A percentile compares a stretch with the other conserved stretches of the same genome.
These are phyloP conservation scores for Tokudaia tokunoshimensis DNA, from an alignment of 2,797 vertebrate genomes.

Conservation along the genomic window DNA sequence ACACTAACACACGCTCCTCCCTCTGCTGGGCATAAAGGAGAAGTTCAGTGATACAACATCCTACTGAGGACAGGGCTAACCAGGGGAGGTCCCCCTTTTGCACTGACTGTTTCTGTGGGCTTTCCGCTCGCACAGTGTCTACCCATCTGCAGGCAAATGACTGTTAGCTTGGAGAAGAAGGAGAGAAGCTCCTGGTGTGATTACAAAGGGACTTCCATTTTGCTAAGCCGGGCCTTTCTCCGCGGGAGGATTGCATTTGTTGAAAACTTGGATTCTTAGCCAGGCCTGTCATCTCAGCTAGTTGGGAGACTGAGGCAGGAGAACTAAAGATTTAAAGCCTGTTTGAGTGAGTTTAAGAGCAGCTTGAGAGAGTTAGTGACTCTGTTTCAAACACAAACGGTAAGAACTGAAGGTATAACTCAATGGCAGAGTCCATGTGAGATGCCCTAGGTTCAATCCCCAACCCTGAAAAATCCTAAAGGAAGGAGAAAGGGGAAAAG, in stretches of 20 bases:
- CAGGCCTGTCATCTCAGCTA: background rate
- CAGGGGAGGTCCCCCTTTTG: background rate
- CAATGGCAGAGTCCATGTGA: rapidly evolving
- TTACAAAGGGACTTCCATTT: background rate
- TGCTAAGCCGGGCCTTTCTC: background rate
- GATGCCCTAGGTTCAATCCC: background rate
- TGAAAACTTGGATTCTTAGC: slow-evolving; percentile 13
- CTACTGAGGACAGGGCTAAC: rapidly evolving
- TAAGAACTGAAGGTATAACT: background rate
- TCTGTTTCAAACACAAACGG: background rate
- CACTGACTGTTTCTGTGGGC: rapidly evolving
- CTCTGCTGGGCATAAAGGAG: slow-evolving; percentile 89
- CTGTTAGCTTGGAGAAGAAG: background rate
- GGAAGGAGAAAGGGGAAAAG: background rate
- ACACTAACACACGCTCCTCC: slow-evolving; percentile 92
- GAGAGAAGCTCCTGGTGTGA: background rate
- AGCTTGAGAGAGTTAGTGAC: background rate
- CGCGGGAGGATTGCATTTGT: background rate
- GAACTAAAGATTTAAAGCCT: background rate
- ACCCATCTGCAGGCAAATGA: background rate
- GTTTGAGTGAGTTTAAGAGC: background rate
- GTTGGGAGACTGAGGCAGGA: background rate
- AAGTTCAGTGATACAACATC: background rate
- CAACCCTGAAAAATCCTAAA: background rate
- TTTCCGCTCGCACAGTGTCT: background rate